Evolutionary conservation across 92 coral and sea anemone genomes (phyloP), one percentile per base, ranked within the genome.

Genomic region (Galaxea fascicularis): DNA sequence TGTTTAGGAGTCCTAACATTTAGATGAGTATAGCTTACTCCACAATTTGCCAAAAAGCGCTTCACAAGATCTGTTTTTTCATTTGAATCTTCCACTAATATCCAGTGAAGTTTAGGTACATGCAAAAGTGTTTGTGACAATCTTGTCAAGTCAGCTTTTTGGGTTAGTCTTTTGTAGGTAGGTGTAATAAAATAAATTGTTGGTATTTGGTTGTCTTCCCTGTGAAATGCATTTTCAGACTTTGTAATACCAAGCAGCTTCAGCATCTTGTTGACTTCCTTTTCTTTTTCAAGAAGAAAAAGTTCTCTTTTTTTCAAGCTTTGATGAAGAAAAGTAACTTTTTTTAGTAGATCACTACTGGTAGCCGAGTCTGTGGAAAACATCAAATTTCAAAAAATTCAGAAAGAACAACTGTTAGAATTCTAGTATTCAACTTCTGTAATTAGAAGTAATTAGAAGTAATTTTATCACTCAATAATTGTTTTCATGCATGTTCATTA

Each of bases 91-190:
- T 97, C 99, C 21, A 93, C 89, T 73, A 97, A 74, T 79, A 97
- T 95, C 99, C 99, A 97, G 79, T 91, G 97, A 65, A 93, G 92
- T 80, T 77, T 86, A 57, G 93, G 94, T 5, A 97, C 88, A 80
- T 97, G 98, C 28, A 95, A 86, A 13, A 97, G 79, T 28, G 98
- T 97, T 71, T 97, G 98, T 28, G 96, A 97, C 25, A 94, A 80
- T 73, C 99, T 88, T 51, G 99, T 97, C 53, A 97, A 84, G 77
- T 97, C 99, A 39, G 98, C 99, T 73, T 94, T 96, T 78, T 96
- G 99, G 35, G 98, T 96, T 15, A 91, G 83, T 69, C 98, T 88
- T 16, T 76, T 28, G 71, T 96, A 86, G 7, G 99, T 96, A 39
- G 99, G 99, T 58, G 99, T 96, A 17, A 95, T 85, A 20, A 91